These are phyloP conservation scores for Anoplolepis gracilipes DNA, from an alignment of 1,140 invertebrate genomes.

Conservation along the genomic window DNA sequence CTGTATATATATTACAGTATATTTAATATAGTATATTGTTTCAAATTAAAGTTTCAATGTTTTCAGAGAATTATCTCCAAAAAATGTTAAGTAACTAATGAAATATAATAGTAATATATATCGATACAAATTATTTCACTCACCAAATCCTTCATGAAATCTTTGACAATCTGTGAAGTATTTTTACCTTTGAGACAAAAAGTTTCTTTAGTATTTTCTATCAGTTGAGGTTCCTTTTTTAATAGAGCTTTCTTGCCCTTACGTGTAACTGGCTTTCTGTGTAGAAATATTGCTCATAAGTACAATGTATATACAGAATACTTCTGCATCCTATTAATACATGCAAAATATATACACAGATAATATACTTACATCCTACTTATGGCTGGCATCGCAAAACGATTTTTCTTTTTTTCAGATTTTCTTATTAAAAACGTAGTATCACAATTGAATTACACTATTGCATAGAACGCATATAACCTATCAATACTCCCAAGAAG, in stretches of 20 bases:
- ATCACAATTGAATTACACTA: too few relatives aligned
- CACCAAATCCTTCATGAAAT: constrained; percentile 95
- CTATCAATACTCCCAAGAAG: too few relatives aligned
- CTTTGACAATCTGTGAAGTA: constrained; percentile 91
- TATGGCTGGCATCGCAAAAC: too few relatives aligned
- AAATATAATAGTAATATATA: too few relatives aligned
- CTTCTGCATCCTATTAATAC: too few relatives aligned
- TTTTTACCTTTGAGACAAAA: constrained; percentile 95
- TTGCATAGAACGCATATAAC: too few relatives aligned
- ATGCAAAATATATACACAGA: too few relatives aligned
- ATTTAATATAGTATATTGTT: too few relatives aligned
- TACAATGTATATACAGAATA: not conserved
- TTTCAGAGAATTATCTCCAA: not conserved
- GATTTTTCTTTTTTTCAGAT: too few relatives aligned
- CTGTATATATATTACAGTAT: too few relatives aligned
- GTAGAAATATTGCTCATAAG: constrained; percentile 62
- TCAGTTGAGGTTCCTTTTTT: constrained; percentile 93
- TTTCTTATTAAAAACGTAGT: too few relatives aligned
- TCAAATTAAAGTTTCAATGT: not conserved
- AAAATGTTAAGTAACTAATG: not conserved
- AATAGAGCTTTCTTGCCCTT: constrained; percentile 94
- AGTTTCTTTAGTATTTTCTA: constrained; percentile 95
- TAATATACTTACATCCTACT: too few relatives aligned
- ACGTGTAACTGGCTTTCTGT: constrained; percentile 95
- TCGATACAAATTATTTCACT: constrained; percentile 67